Percentiles rank a stretch among this genome's conserved stretches.
phyloP scores from a whole-genome alignment of 2,113 vertebrate species.

The Bettongia penicillata region DNA sequence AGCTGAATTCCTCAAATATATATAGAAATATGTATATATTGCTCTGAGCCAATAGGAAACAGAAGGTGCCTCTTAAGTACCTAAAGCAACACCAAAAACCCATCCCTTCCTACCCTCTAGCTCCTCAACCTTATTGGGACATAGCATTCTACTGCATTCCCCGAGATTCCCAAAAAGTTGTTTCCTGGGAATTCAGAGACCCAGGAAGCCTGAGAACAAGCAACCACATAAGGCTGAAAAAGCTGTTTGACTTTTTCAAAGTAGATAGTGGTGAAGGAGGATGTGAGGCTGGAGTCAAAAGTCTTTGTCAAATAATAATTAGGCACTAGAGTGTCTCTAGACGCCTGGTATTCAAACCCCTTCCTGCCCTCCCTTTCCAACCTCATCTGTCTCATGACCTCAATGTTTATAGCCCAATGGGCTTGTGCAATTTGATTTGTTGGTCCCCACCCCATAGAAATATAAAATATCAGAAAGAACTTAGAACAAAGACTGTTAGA shows the following conservation, averaged over 20 bases:
- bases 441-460: too few relatives aligned
- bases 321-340: too few relatives aligned
- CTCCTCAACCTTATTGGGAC: background rate
- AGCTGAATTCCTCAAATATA: background rate
- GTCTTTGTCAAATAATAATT: too few relatives aligned
- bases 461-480: too few relatives aligned
- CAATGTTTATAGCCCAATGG: too few relatives aligned
- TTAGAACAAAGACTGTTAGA: too few relatives aligned
- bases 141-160: background rate
- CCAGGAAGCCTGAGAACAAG: background rate
- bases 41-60: background rate
- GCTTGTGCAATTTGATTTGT: too few relatives aligned
- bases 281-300: background rate
- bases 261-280: background rate
- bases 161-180: background rate
- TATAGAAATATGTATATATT: too few relatives aligned
- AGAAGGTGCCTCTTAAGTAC: background rate
- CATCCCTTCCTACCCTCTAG: background rate
- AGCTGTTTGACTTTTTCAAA: background rate
- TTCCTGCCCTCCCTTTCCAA: too few relatives aligned
- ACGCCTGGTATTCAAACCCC: too few relatives aligned
- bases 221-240: background rate
- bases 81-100: background rate
- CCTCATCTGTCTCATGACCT: too few relatives aligned
- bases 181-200: background rate